Base-by-base conservation (phyloP, 2,888 invertebrate species). In the Drosophila anomelani region DNA sequence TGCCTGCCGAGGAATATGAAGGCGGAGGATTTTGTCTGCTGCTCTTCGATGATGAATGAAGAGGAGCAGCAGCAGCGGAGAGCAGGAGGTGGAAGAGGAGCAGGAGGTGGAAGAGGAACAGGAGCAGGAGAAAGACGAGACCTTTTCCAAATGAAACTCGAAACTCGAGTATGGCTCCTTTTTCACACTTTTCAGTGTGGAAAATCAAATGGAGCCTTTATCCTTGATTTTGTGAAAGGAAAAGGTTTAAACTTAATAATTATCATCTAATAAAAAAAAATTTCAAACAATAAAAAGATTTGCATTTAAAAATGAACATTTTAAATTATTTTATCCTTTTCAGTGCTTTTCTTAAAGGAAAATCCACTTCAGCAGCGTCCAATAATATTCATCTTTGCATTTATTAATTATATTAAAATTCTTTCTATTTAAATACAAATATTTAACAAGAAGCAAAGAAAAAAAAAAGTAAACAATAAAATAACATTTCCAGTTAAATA, bases 1-100 rank as follows among this genome's bases (percentile, higher is more conserved):
- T 43, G 74, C 54, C 29, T 20, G 29, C 26, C 57, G 54, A 23
- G 38, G 59, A 88, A 80, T 85, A 82, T 88, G 78, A 83, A 60
- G 62, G 39, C 55, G 36, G 13, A 36, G 13, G 2, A 13, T 20
- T 36, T 4, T 12, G 39, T 10, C 9, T 15, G 2, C 15, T 38
- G 7, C 9, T 39, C 15, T 41, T 44, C 61, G 46, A 62, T 57
- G 68, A 64, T 70, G 69, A 60, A 61, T 69, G 67, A 56, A 2
- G 15, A 15, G 8, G 13, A 15, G 13, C 10, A 41, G 41, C 51
- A 68, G 64, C 61, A 62, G 26, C 5, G 57, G 64, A 34, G 13
- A 13, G 13, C 2, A 36, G 36, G 6, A 15, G 36, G 5, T 23
- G 13, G 1, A 46, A 34, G 20, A n/a, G 23, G 17, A 34, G 41